A percentile compares a stretch with the other conserved stretches of the same genome.
Evolutionary conservation across 2,113 vertebrate species (phyloP).

Genomic region (Centropus unirufus): DNA sequence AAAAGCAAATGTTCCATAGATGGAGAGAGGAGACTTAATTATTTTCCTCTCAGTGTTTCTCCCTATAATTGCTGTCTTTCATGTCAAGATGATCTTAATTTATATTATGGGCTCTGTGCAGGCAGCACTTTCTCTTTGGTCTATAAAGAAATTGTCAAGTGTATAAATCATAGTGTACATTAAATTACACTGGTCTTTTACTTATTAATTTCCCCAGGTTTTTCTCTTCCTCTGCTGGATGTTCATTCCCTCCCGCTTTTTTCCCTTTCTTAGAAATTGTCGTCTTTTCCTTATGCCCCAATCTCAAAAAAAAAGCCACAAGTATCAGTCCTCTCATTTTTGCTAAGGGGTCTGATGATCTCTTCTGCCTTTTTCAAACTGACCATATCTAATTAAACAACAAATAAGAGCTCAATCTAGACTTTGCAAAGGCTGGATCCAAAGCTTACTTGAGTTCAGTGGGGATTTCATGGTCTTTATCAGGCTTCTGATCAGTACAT

Average conservation of each 20-base stretch:
- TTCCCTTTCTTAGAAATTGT: fast-evolving
- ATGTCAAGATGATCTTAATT: constrained; percentile 49
- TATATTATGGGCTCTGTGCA: constrained; percentile 24
- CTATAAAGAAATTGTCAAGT: constrained; percentile 48
- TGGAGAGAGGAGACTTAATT: constrained; percentile 33
- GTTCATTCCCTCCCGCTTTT: not conserved
- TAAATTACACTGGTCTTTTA: constrained; percentile 57
- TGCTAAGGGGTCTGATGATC: not conserved
- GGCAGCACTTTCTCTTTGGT: constrained; percentile 37
- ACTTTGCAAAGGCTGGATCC: not conserved
- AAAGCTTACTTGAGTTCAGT: not conserved
- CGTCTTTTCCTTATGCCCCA: not conserved
- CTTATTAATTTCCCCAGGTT: constrained; percentile 49
- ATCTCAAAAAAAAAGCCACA: not conserved
- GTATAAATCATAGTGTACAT: constrained; percentile 41
- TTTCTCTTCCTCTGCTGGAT: not conserved
- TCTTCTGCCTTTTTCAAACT: not conserved
- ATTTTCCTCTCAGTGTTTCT: constrained; percentile 50
- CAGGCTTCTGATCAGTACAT: not conserved
- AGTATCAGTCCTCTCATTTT: not conserved
- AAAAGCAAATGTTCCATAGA: not conserved
- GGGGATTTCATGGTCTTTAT: not conserved
- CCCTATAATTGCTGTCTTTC: constrained; percentile 52
- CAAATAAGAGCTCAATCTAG: not conserved
- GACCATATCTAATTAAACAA: not conserved